Evolutionary conservation across 2,113 vertebrate species (phyloP), one percentile per base, ranked within the genome.

Genomic region (Capreolus pygargus): DNA sequence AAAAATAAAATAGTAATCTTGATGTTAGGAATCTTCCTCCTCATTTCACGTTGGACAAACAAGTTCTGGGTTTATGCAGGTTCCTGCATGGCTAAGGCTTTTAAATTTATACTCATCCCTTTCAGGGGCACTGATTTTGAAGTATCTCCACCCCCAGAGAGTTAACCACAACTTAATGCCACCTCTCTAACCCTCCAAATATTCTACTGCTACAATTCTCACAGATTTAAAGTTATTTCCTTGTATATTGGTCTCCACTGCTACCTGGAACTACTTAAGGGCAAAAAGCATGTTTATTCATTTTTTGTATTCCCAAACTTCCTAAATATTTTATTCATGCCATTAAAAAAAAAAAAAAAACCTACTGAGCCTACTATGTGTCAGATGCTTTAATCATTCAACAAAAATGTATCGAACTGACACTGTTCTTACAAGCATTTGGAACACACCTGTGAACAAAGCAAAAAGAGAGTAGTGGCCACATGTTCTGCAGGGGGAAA

Each of bases 11-110:
- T 1, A 74, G 54, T 55, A 15, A 79, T 95, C 54, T 91, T 78
- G 81, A 52, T 61, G 87, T 86, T 95, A 85, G 52, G 82, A 79
- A 45, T 96, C 60, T 94, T 95, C 81, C 19, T 25, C 47, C 39
- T 82, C 27, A 78, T 93, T 93, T 96, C 92, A 58, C 30, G 12
- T 27, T 50, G 50, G 43, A 81, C 52, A 94, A 87, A 85, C 6
- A 17, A 96, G 83, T 74, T 43, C 30, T 47, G 79, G 36, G 57
- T 91, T 74, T 96, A 60, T 58, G 47, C 61, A 61, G 45, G 67
- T 58, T 85, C 93, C 86, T 57, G 76, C 27, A 61, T 27, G 61
- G 58, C 94, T 90, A 96, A 95, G 95, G 86, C 39, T 82, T 97
- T 94, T 45, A 82, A 91, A 86, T 91, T 84, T 81, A 67, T 43